Percentiles rank a stretch among this genome's conserved stretches.
Conservation (phyloP, 2,113 vertebrate genomes). For the Vireo altiloquus region DNA sequence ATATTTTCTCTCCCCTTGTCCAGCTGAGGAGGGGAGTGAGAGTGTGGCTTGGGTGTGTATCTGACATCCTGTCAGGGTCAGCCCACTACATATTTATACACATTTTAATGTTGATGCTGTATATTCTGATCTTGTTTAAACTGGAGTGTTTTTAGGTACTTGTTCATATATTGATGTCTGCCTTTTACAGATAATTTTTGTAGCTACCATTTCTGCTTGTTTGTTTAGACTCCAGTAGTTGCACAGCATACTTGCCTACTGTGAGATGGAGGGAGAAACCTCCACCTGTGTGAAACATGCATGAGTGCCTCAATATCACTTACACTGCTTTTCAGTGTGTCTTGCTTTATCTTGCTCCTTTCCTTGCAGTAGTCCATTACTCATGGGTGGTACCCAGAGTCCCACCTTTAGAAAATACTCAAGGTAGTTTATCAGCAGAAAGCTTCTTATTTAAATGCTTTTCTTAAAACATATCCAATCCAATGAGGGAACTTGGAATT, state of each 20-base stretch:
- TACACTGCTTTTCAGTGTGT: background rate
- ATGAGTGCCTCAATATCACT: background rate
- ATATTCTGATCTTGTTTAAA: background rate
- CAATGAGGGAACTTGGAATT: background rate
- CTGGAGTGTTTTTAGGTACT: background rate
- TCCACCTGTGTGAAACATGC: background rate
- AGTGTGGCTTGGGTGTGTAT: background rate
- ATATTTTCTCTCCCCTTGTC: background rate
- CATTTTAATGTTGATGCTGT: background rate
- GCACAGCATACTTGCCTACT: background rate
- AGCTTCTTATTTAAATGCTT: background rate
- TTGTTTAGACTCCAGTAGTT: background rate
- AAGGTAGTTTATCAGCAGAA: background rate
- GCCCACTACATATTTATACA: background rate
- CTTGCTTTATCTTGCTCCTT: background rate
- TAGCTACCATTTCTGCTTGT: background rate
- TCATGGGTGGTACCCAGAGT: background rate
- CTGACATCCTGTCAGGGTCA: background rate
- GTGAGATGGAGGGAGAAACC: background rate
- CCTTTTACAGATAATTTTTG: background rate
- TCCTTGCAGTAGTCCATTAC: background rate
- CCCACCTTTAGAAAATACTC: background rate
- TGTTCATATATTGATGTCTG: background rate
- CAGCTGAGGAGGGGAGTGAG: background rate
- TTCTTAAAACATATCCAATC: background rate